A percentile compares a stretch with the other conserved stretches of the same genome.
Conservation (phyloP, 2,888 invertebrate species). For the Pardosa pseudoannulata region DNA sequence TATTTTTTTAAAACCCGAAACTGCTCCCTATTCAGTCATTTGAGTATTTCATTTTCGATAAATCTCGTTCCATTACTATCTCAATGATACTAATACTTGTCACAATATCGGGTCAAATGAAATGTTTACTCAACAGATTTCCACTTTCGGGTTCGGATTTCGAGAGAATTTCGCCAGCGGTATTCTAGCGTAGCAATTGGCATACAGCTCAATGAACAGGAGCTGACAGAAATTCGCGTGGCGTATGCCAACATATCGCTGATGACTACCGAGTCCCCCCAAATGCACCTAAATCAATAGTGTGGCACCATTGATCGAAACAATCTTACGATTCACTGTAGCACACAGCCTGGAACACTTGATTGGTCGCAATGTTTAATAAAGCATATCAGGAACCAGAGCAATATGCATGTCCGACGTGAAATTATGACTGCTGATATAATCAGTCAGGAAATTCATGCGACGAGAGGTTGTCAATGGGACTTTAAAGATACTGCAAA, state of each 20-base stretch:
- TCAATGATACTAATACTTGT: too few relatives aligned
- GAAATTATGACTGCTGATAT: background rate
- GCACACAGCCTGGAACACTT: background rate
- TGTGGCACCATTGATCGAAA: slow-evolving; percentile 25
- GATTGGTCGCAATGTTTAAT: background rate
- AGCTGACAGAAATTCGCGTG: background rate
- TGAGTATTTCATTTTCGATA: too few relatives aligned
- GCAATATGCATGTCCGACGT: background rate
- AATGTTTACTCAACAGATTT: too few relatives aligned
- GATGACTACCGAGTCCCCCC: background rate
- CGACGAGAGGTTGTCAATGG: too few relatives aligned
- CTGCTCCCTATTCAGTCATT: too few relatives aligned
- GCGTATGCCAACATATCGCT: background rate
- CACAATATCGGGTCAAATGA: too few relatives aligned
- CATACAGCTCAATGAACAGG: background rate
- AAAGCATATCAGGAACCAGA: background rate
- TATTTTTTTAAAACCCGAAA: too few relatives aligned
- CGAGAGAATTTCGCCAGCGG: too few relatives aligned
- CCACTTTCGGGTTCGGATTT: too few relatives aligned
- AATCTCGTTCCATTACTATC: too few relatives aligned
- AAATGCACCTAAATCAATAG: slow-evolving; percentile 31
- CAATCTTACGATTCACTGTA: background rate
- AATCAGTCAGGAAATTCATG: too few relatives aligned
- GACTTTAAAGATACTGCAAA: too few relatives aligned
- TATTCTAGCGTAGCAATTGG: background rate